Conservation (phyloP, 1,140 invertebrate genomes). For the Streblospio benedicti region DNA sequence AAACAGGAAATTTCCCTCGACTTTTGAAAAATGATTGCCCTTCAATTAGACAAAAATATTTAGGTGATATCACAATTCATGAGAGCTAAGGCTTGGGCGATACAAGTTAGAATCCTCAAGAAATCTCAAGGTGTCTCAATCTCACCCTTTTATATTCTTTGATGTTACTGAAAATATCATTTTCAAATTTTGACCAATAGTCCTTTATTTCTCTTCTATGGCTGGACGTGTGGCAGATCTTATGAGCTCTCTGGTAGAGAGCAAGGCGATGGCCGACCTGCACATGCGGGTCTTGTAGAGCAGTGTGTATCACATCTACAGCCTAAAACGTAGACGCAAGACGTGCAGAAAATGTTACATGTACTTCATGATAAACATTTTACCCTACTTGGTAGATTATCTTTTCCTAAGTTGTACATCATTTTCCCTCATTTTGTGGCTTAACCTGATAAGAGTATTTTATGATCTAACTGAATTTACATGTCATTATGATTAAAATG, state of each 20-base stretch:
- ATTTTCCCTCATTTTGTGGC: too few species aligned
- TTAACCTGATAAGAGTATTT: too few species aligned
- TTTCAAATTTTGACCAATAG: slow-evolving; percentile 27
- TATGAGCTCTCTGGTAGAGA: slow-evolving; percentile 44
- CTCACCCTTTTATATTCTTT: slow-evolving; percentile 38
- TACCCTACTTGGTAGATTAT: neutral
- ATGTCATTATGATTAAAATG: too few species aligned
- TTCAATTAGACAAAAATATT: too few species aligned
- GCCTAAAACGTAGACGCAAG: slow-evolving; percentile 29
- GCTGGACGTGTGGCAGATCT: slow-evolving; percentile 36
- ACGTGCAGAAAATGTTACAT: neutral
- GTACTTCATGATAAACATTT: neutral
- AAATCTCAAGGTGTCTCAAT: too few species aligned
- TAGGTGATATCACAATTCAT: too few species aligned
- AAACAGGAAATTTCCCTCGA: too few species aligned
- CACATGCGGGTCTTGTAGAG: slow-evolving; percentile 43
- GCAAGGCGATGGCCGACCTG: slow-evolving; percentile 43
- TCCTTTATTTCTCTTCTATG: slow-evolving; percentile 22
- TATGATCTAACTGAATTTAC: too few species aligned
- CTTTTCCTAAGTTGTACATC: neutral
- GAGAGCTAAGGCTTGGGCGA: too few species aligned
- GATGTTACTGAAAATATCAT: slow-evolving; percentile 25
- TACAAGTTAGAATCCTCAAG: too few species aligned
- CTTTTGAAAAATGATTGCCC: too few species aligned
- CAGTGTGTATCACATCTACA: slow-evolving; percentile 37